Evolutionary conservation across 2,113 vertebrate genomes (phyloP).

Genomic region (Struthio camelus): DNA sequence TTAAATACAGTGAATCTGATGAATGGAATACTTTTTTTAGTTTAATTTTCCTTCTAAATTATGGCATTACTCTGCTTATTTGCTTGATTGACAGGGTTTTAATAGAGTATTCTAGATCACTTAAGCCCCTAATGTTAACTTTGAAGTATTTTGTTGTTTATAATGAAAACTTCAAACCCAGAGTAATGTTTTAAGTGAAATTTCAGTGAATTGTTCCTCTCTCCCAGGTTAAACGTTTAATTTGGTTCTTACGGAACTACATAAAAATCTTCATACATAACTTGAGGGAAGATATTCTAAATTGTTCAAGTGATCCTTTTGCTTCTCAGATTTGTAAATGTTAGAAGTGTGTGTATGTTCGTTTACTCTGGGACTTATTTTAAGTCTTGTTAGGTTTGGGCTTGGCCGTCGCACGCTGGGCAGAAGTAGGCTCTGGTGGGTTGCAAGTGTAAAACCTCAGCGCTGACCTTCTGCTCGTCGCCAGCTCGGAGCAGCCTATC

Average conservation of each 20-base stretch:
- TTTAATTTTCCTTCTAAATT: neutral
- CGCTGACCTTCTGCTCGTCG: neutral
- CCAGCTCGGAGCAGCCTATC: neutral
- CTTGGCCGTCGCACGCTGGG: neutral
- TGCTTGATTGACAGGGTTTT: neutral
- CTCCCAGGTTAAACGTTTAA: neutral
- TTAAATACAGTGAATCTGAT: neutral
- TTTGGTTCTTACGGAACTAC: neutral
- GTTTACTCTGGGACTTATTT: neutral
- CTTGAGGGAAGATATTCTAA: neutral
- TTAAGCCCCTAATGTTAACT: neutral
- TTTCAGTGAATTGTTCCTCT: constrained; percentile 45
- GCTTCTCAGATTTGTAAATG: neutral
- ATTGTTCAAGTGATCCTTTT: neutral
- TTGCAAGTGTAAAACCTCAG: neutral
- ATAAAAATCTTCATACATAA: neutral
- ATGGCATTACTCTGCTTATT: neutral
- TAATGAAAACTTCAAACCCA: constrained; percentile 12
- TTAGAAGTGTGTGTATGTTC: neutral
- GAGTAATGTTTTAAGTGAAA: constrained; percentile 11
- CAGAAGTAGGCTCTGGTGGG: neutral
- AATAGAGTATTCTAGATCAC: neutral
- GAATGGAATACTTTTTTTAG: neutral
- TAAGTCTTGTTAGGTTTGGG: neutral
- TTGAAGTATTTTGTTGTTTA: neutral